Conservation (phyloP, 1,140 invertebrate species). For the Rhyacophila brunnea region DNA sequence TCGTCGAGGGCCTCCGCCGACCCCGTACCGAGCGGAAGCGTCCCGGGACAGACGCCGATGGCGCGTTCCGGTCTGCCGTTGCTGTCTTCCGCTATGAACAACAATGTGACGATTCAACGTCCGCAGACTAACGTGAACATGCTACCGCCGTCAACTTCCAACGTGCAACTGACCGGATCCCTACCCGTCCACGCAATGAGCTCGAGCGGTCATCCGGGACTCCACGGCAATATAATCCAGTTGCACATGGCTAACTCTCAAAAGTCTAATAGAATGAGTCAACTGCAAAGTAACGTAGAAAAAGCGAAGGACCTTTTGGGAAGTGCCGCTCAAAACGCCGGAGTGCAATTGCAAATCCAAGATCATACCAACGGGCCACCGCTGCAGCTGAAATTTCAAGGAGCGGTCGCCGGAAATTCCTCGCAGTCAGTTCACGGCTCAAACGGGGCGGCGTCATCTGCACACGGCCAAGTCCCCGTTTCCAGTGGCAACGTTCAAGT, state of each 20-base stretch:
- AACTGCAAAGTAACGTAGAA: slow-evolving; percentile 40
- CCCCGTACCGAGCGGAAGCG: slow-evolving; percentile 41
- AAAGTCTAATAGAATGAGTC: slow-evolving; percentile 38
- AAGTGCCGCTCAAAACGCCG: not conserved
- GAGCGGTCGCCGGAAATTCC: slow-evolving; percentile 1
- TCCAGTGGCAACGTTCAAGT: slow-evolving; percentile 38
- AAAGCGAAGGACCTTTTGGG: slow-evolving; percentile 14
- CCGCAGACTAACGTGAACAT: slow-evolving; percentile 41
- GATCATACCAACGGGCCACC: slow-evolving; percentile 40
- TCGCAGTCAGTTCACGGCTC: slow-evolving; percentile 34
- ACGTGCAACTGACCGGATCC: slow-evolving; percentile 39
- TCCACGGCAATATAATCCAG: slow-evolving; percentile 44
- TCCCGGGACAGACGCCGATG: slow-evolving; percentile 44
- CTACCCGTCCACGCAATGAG: slow-evolving; percentile 40
- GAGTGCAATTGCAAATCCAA: slow-evolving; percentile 43
- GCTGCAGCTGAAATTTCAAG: slow-evolving; percentile 45
- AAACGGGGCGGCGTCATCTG: not conserved
- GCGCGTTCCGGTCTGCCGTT: slow-evolving; percentile 44
- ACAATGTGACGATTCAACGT: slow-evolving; percentile 51
- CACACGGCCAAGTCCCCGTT: slow-evolving; percentile 9
- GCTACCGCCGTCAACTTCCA: slow-evolving; percentile 35
- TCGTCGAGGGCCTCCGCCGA: slow-evolving; percentile 46
- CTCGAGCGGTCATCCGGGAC: slow-evolving; percentile 36
- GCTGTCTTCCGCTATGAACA: slow-evolving; percentile 47
- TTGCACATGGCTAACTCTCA: slow-evolving; percentile 37